A percentile compares a stretch with the other conserved stretches of the same genome.
phyloP scores from a whole-genome alignment of 2,888 invertebrate species.

The Eupithecia subumbrata region DNA sequence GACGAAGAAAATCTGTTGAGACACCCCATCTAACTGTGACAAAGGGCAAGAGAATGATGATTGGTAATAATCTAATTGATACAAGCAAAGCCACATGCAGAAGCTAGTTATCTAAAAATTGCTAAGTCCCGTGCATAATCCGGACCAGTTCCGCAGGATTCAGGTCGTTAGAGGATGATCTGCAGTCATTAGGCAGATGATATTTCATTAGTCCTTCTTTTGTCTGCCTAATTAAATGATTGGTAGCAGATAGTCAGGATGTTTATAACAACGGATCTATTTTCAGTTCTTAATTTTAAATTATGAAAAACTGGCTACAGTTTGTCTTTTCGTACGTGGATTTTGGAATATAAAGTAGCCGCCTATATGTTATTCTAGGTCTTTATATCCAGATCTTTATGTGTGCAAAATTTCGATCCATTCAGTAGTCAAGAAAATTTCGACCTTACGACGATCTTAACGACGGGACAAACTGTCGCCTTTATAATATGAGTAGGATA shows the following conservation, averaged over 20 bases:
- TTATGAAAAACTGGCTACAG: not conserved
- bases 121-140: not conserved
- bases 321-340: not conserved
- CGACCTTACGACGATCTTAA: too few relatives aligned
- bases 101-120: not conserved
- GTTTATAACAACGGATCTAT: not conserved
- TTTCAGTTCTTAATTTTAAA: not conserved
- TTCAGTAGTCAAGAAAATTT: too few relatives aligned
- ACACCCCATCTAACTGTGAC: too few relatives aligned
- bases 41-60: not conserved
- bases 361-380: not conserved
- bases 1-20: too few relatives aligned
- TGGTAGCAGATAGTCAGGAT: too few relatives aligned
- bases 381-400: too few relatives aligned
- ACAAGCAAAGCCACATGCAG: not conserved
- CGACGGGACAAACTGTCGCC: not conserved
- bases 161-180: constrained; percentile 13
- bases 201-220: constrained; percentile 30
- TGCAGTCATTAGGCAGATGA: constrained; percentile 22
- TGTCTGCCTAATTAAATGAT: constrained; percentile 15
- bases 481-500: not conserved
- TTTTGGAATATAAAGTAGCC: not conserved
- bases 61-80: too few relatives aligned
- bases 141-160: constrained; percentile 15
- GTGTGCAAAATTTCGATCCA: not conserved